These are phyloP conservation scores for Ahaetulla prasina DNA, from an alignment of 2,113 vertebrate species.

Conservation along the genomic window DNA sequence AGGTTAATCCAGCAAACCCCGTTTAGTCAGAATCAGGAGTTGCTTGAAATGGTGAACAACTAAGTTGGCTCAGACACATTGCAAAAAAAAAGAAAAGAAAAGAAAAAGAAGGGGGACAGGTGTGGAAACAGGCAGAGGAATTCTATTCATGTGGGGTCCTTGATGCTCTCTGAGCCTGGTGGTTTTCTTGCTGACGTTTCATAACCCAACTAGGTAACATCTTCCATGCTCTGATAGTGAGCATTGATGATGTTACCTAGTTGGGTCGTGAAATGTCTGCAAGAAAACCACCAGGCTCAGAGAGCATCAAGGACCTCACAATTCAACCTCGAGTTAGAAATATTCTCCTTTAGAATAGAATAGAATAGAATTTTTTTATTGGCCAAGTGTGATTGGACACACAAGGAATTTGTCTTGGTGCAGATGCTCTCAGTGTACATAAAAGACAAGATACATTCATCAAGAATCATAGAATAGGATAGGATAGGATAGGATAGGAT, in stretches of 20 bases:
- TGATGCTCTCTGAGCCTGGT: background rate
- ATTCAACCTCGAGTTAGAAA: background rate
- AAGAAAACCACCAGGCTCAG: background rate
- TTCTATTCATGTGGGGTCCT: background rate
- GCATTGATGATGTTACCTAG: background rate
- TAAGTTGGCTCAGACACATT: background rate
- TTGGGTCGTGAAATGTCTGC: background rate
- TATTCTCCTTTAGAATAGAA: background rate
- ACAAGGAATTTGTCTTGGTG: too few relatives aligned
- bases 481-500: too few relatives aligned
- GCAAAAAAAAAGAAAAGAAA: background rate
- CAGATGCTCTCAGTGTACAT: too few relatives aligned
- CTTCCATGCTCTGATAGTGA: background rate
- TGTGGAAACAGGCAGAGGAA: background rate
- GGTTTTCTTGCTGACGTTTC: background rate
- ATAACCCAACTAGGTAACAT: background rate
- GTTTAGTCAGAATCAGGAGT: background rate
- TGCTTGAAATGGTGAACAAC: background rate
- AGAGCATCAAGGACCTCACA: background rate
- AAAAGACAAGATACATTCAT: too few relatives aligned
- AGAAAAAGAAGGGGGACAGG: fast-evolving
- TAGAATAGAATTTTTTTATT: too few relatives aligned
- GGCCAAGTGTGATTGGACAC: too few relatives aligned
- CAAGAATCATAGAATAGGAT: too few relatives aligned
- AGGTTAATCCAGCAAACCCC: background rate